Base-by-base conservation (phyloP, 2,888 invertebrate species). In the Scaeva pyrastri region DNA sequence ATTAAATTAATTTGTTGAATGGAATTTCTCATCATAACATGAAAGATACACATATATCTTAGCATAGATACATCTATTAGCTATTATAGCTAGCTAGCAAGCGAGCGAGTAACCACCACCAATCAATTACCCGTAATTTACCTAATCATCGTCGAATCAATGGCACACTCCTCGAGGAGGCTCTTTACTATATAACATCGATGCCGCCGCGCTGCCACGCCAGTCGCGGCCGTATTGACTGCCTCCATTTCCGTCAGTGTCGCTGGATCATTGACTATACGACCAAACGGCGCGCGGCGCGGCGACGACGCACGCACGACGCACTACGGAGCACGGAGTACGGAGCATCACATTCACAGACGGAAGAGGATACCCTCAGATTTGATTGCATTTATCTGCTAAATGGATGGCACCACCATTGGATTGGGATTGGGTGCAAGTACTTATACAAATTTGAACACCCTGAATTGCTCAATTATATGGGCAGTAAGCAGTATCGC, bases 101-200 rank as follows among this genome's bases (percentile, higher is more conserved):
- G 26, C 31, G 5, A 31, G 73, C 41, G 68, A 64, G 81, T 64
- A 77, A 45, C 43, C 64, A 64, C 50, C 66, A 68, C 52, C 77
- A 64, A 82, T 86, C 82, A 86, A 86, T 86, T 86, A 77, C 31
- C 64, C 64, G 74, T 86, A 86, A 86, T 86, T 86, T 66, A 86
- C 73, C 73, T 77, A 86, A 86, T 86, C 64, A 86, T 86, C 60
- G 12, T 26, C 52, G 11, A 75, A 80, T 73, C 68, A 62, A 71
- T 73, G 81, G 86, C 81, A 58, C 72, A 48, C 76, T 73, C 73
- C 52, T 43, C 23, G 43, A 72, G 60, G n/a, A 66, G 64, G 64
- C 48, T 19, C 31, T 66, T 48, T 7, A 66, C 31, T 48, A 48
- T 48, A 48, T 16, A 26, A 2, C 45, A n/a, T 1, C 10, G n/a